A percentile compares a stretch with the other conserved stretches of the same genome.
Conservation (phyloP, 2,113 vertebrate species). For the Polypterus senegalus region DNA sequence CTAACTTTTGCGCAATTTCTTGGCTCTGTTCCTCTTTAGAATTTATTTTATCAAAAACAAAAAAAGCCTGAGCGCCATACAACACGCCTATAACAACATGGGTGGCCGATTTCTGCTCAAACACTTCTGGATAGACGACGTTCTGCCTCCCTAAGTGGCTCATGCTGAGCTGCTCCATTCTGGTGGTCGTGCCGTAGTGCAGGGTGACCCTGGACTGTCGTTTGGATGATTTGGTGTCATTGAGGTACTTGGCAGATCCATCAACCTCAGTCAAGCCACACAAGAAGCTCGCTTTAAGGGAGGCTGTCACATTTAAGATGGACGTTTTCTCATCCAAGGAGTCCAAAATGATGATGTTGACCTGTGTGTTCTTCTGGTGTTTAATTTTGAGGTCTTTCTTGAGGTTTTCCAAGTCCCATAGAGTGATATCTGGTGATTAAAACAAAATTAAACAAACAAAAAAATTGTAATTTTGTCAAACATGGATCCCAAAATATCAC, state of each 20-base stretch:
- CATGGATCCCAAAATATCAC: no score
- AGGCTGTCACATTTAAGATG: slow-evolving; percentile 18
- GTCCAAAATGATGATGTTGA: slow-evolving; percentile 25
- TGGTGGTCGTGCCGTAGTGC: slow-evolving; percentile 17
- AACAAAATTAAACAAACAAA: no score
- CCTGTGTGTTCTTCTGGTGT: slow-evolving; percentile 18
- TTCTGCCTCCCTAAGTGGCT: slow-evolving; percentile 22
- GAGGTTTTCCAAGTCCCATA: slow-evolving; percentile 20
- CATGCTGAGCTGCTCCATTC: slow-evolving; percentile 24
- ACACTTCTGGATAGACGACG: slow-evolving; percentile 18
- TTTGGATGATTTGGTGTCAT: slow-evolving; percentile 24
- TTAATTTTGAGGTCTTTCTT: slow-evolving; percentile 13
- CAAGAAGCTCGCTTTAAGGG: slow-evolving; percentile 27
- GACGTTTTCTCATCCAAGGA: slow-evolving; percentile 20
- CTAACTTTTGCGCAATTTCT: no score
- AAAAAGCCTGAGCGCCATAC: slow-evolving; percentile 27
- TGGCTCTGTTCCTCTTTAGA: slow-evolving; percentile 11
- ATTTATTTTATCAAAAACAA: slow-evolving; percentile 25
- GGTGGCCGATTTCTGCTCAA: slow-evolving; percentile 23
- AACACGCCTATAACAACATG: slow-evolving; percentile 24
- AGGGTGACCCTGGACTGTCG: slow-evolving; percentile 25
- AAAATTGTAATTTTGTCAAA: no score
- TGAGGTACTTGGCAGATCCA: slow-evolving; percentile 24
- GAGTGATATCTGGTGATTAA: slow-evolving; percentile 21
- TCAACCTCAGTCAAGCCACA: slow-evolving; percentile 19